Conservation (phyloP, 2,797 vertebrate species). For the Lepilemur ruficaudatus region DNA sequence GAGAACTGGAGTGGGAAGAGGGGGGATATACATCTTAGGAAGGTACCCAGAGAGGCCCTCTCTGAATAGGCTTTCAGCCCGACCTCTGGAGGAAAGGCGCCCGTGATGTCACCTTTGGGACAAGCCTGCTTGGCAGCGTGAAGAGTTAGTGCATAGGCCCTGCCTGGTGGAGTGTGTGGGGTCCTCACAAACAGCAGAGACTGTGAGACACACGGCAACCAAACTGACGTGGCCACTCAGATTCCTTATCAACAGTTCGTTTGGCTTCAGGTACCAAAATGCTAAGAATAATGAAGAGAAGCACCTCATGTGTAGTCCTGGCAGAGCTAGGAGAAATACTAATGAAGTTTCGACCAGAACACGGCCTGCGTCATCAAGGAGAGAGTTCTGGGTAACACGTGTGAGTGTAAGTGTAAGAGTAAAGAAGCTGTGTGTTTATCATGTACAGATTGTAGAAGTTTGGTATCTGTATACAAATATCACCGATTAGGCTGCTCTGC, state of each 20-base stretch:
- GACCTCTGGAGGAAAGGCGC: neutral
- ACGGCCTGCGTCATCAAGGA: neutral
- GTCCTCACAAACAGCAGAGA: neutral
- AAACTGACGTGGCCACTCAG: neutral
- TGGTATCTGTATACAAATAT: neutral
- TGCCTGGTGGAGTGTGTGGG: neutral
- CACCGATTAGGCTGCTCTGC: neutral
- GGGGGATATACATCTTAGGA: accelerated
- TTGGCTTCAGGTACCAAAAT: neutral
- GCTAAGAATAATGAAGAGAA: neutral
- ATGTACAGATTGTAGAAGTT: neutral
- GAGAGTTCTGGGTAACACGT: neutral
- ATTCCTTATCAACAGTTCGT: neutral
- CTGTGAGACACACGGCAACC: accelerated
- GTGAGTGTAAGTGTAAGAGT: neutral
- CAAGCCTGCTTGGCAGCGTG: accelerated
- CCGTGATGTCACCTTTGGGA: accelerated
- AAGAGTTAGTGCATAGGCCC: accelerated
- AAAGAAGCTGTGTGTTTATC: neutral
- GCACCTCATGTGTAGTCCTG: neutral
- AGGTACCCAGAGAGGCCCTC: neutral
- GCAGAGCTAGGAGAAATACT: neutral
- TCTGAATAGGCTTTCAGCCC: neutral
- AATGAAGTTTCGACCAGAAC: neutral
- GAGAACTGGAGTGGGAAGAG: neutral